These are phyloP conservation scores for Salpingus planirostris DNA, from an alignment of 2,888 invertebrate species.

Conservation along the genomic window DNA sequence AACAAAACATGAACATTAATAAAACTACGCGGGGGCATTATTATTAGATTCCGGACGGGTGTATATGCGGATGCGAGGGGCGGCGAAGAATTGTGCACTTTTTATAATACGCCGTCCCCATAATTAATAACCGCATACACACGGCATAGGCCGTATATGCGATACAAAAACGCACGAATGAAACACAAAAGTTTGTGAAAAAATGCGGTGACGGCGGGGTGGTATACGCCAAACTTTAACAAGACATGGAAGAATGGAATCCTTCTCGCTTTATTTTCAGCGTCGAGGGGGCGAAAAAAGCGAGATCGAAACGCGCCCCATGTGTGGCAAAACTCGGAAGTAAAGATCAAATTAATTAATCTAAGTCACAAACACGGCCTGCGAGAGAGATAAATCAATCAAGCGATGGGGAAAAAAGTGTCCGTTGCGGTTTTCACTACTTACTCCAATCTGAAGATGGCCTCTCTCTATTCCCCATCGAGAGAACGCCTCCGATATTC, in stretches of 20 bases:
- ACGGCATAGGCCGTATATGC: too few relatives aligned
- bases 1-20: conserved; percentile 4
- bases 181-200: conserved; percentile 12
- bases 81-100: conserved; percentile 2
- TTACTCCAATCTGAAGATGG: conserved; percentile 8
- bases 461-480: too few relatives aligned
- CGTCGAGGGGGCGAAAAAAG: conserved; percentile 8
- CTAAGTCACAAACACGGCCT: conserved; percentile 25
- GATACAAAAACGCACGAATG: conserved; percentile 9
- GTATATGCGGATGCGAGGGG: too few relatives aligned
- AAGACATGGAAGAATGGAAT: conserved; percentile 11
- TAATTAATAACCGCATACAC: conserved; percentile 14
- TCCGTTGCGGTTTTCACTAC: conserved; percentile 13
- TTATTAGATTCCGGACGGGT: too few relatives aligned
- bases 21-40: conserved; percentile 3
- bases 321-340: conserved; percentile 5
- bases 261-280: conserved; percentile 9
- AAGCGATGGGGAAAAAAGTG: conserved; percentile 11
- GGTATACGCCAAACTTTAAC: conserved; percentile 12
- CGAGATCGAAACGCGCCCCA: conserved; percentile 9
- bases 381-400: conserved; percentile 24
- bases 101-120: conserved; percentile 3
- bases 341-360: conserved; percentile 25
- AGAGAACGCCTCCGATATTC: too few relatives aligned
- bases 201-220: conserved; percentile 3